Conservation (phyloP, 2,113 vertebrate species). For the Sus scrofa region T2T-Sscrofa CM000814.6:117592501-117593000, state of each 20-base stretch:
- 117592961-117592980: not conserved
- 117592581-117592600: not conserved
- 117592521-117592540: not conserved
- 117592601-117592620: not conserved
- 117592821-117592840: slow-evolving; percentile 12
- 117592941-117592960: not conserved
- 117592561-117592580: not conserved
- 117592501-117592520: not conserved
- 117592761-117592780: not conserved
- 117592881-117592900: slow-evolving; percentile 1
- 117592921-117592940: not conserved
- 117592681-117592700: not conserved
- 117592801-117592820: not conserved
- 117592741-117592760: not conserved
- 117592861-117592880: not conserved
- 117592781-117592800: not conserved
- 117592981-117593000: not conserved
- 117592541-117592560: not conserved
- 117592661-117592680: not conserved
- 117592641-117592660: not conserved
- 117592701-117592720: not conserved
- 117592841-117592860: not conserved
- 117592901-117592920: not conserved
- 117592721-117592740: not conserved
- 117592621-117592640: not conserved